Base-by-base conservation (phyloP, 2,888 invertebrate genomes). In the Lepeophtheirus nordmannii region DNA sequence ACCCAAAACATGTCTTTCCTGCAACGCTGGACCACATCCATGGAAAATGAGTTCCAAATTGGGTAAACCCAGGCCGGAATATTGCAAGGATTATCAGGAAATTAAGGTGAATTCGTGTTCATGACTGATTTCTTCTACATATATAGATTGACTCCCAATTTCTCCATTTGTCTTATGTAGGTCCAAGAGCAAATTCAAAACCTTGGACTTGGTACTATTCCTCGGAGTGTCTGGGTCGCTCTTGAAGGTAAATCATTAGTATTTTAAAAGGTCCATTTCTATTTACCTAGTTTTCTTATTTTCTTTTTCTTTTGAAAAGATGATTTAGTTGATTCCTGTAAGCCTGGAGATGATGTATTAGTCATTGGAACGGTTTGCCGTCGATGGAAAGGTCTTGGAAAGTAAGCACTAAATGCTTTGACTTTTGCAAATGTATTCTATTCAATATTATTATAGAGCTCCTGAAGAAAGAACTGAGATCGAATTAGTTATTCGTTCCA, bases 331-430 rank as follows among this genome's bases (percentile, higher is more conserved):
- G 89, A 90, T 75, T 78, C 78, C 69, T 89, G 89, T 74, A 87
- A 88, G 75, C 89, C 91, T 64, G 92, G 92, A 1, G 90, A 92
- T 79, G 86, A 87, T 78, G 82, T 91, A 17, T 82, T 84, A 69
- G 82, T 91, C 69, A 85, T 86, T 90, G 89, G 77, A 74, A 75
- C 70, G 10, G 11, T 40, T 22, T 12, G 22, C 17, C 80, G 84
- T 64, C 79, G 88, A 67, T 90, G 87, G 87, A 81, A 81, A 46
- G 80, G 82, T 0, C 75, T 83, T 38, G 73, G 74, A 1, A 74
- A 30, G 30, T 30, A 30, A 30, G 30, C n/a, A n/a, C n/a, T 30
- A 5, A 30, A 7, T 5, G 30, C 7, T 30, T 7, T 30, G 30
- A 30, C 7, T 30, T 30, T 30, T 30, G 30, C 7, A 2, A 5